A percentile compares a stretch with the other conserved stretches of the same genome.
Evolutionary conservation across 2,888 invertebrate species (phyloP).

Genomic region (Stegophylla sp.): DNA sequence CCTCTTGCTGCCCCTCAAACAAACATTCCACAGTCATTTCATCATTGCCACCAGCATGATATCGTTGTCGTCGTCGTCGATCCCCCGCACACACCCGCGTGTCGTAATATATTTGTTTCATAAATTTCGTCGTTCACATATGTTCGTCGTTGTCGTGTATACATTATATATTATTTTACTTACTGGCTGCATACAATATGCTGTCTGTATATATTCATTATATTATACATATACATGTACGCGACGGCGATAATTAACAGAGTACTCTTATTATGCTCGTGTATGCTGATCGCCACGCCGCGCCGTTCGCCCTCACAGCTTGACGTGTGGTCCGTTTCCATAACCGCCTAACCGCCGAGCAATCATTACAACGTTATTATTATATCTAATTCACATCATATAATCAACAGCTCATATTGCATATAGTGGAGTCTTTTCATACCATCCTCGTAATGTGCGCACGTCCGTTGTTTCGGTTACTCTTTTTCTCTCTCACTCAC

Average conservation of each 20-base stretch:
- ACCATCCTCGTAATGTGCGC: background rate
- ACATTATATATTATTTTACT: constrained; percentile 22
- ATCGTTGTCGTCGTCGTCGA: constrained; percentile 21
- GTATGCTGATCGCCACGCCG: background rate
- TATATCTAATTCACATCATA: background rate
- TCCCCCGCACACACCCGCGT: background rate
- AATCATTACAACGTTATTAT: constrained; percentile 22
- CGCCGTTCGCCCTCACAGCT: background rate
- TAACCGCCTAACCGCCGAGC: constrained; percentile 27
- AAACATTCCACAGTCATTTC: constrained; percentile 35
- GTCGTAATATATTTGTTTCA: constrained; percentile 15
- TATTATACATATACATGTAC: background rate
- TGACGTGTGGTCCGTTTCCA: constrained; percentile 45
- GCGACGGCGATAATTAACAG: constrained; percentile 38
- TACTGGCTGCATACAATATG: background rate
- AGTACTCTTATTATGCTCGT: constrained; percentile 30
- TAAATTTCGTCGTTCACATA: constrained; percentile 39
- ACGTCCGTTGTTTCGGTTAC: no score
- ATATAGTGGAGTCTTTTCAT: background rate
- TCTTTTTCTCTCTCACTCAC: no score
- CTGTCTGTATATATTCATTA: background rate
- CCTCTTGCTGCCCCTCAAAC: background rate
- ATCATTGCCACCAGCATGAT: constrained; percentile 42
- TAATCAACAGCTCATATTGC: background rate
- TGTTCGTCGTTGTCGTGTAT: constrained; percentile 11